These are phyloP conservation scores for Ligdia adustata DNA, from an alignment of 2,888 invertebrate species.

Conservation along the genomic window DNA sequence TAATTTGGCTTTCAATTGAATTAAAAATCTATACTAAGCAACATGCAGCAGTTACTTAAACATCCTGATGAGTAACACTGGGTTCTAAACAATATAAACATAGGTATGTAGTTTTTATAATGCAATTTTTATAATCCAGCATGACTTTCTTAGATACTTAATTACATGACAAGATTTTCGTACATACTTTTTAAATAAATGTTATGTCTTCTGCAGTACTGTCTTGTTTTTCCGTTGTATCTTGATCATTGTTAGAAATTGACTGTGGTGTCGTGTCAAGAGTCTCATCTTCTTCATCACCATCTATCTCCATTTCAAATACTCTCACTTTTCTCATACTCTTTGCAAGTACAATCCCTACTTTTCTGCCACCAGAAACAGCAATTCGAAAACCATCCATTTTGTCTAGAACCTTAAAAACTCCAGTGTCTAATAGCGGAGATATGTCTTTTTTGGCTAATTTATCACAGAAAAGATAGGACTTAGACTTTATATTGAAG, in stretches of 20 bases:
- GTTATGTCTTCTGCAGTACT: conserved; percentile 46
- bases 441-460: conserved; percentile 80
- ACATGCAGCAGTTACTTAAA: too few species aligned
- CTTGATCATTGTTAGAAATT: conserved; percentile 56
- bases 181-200: conserved; percentile 28
- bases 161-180: too few species aligned
- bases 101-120: too few species aligned
- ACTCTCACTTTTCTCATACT: conserved; percentile 91
- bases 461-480: conserved; percentile 70
- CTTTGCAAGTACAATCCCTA: conserved; percentile 93
- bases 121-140: too few species aligned
- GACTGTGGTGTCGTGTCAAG: conserved; percentile 73
- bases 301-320: conserved; percentile 97
- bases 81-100: too few species aligned
- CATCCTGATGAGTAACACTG: too few species aligned
- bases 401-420: conserved; percentile 86
- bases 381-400: conserved; percentile 88
- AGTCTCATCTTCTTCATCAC: conserved; percentile 92
- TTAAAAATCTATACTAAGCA: too few species aligned
- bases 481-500: conserved; percentile 65
- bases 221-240: conserved; percentile 52
- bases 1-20: too few species aligned
- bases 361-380: conserved; percentile 93
- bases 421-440: conserved; percentile 75
- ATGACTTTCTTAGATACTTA: too few species aligned